These are phyloP conservation scores for Cichlasoma orientale DNA, from an alignment of 2,797 vertebrate species.

Conservation along the genomic window DNA sequence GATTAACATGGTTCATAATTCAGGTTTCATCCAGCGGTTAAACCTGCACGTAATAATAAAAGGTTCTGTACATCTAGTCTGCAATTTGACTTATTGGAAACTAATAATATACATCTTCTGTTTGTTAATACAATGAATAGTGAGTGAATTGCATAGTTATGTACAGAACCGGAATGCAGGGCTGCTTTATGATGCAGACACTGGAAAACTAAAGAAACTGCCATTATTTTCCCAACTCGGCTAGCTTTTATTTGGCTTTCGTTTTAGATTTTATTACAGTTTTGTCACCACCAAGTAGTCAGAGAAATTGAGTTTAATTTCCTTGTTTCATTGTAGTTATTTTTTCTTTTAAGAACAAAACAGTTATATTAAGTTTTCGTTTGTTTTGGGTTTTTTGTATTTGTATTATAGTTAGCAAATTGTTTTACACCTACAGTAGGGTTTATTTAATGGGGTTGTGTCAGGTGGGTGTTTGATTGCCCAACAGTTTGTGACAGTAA, in stretches of 20 bases:
- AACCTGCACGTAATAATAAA: not conserved
- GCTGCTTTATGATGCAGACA: accelerated
- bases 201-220: not conserved
- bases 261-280: not conserved
- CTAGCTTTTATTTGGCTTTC: not conserved
- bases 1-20: not conserved
- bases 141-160: not conserved
- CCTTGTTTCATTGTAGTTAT: not conserved
- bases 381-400: accelerated
- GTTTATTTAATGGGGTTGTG: not conserved
- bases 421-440: not conserved
- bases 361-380: not conserved
- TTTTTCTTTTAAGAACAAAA: not conserved
- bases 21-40: not conserved
- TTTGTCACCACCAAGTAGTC: not conserved
- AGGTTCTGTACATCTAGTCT: not conserved
- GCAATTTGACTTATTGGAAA: not conserved
- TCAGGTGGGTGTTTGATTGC: not conserved
- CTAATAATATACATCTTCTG: not conserved
- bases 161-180: not conserved
- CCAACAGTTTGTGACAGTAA: not conserved
- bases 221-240: not conserved
- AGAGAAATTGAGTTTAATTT: not conserved
- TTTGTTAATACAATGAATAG: not conserved
- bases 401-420: accelerated